These are phyloP conservation scores for Meandrusa payeni DNA, from an alignment of 2,888 invertebrate genomes.

Conservation along the genomic window DNA sequence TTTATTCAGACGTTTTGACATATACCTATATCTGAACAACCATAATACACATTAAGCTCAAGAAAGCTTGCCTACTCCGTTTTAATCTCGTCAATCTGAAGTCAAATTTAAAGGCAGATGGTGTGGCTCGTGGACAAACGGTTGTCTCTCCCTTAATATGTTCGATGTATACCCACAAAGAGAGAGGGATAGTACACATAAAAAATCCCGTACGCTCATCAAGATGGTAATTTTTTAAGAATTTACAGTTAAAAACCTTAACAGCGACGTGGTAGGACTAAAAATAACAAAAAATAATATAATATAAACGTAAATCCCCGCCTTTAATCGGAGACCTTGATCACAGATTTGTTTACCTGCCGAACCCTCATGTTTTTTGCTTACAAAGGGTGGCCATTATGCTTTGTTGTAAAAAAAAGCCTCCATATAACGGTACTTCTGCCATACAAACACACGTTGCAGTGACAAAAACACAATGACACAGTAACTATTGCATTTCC, in stretches of 20 bases:
- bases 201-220: constrained; percentile 5
- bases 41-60: too few relatives aligned
- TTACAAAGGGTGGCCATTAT: constrained; percentile 70
- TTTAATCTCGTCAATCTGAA: too few relatives aligned
- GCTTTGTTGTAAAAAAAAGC: constrained; percentile 55
- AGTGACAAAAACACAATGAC: constrained; percentile 68
- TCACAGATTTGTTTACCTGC: constrained; percentile 75
- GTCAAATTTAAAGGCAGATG: constrained; percentile 14
- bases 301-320: constrained; percentile 57
- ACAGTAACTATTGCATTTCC: constrained; percentile 68
- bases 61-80: too few relatives aligned
- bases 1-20: too few relatives aligned
- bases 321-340: constrained; percentile 61
- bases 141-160: too few relatives aligned
- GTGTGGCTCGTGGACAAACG: constrained; percentile 1
- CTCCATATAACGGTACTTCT: constrained; percentile 60
- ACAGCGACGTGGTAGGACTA: constrained; percentile 50
- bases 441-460: constrained; percentile 73
- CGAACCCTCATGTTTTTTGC: constrained; percentile 57
- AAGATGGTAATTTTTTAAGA: constrained; percentile 24
- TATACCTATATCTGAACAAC: too few relatives aligned
- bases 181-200: too few relatives aligned
- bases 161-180: too few relatives aligned
- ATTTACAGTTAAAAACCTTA: constrained; percentile 59
- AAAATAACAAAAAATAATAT: constrained; percentile 48